A percentile compares a stretch with the other conserved stretches of the same genome.
These are phyloP conservation scores for Drosophila athabasca DNA, from an alignment of 1,140 invertebrate species.

Conservation along the genomic window DNA sequence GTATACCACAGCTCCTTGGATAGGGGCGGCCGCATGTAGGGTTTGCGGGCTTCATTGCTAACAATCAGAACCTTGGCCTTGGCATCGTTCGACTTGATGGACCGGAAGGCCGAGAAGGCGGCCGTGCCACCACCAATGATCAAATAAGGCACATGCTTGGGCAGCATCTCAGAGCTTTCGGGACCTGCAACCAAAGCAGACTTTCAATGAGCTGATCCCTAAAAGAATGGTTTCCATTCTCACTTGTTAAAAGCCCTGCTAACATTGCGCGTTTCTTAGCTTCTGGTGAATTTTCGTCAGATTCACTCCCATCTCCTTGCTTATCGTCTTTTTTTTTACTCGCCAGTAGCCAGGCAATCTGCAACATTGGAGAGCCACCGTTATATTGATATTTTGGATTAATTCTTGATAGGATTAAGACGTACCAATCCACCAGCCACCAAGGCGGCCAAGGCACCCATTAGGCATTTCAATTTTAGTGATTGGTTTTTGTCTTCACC, in stretches of 20 bases:
- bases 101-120: slow-evolving; percentile 92
- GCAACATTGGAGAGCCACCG: background rate
- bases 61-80: slow-evolving; percentile 92
- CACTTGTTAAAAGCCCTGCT: slow-evolving; percentile 38
- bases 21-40: slow-evolving; percentile 96
- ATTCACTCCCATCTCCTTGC: background rate
- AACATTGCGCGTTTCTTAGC: slow-evolving; percentile 39
- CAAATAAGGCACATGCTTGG: slow-evolving; percentile 87
- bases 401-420: too few species aligned
- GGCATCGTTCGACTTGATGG: slow-evolving; percentile 93
- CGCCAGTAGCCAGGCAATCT: slow-evolving; percentile 60
- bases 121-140: slow-evolving; percentile 94
- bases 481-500: slow-evolving; percentile 31
- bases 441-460: slow-evolving; percentile 61
- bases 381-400: background rate
- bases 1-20: slow-evolving; percentile 90
- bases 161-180: slow-evolving; percentile 61
- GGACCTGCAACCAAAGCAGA: slow-evolving; percentile 37
- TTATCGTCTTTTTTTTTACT: background rate
- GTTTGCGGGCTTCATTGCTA: slow-evolving; percentile 89
- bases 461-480: slow-evolving; percentile 36
- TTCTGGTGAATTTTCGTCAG: slow-evolving; percentile 10
- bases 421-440: slow-evolving; percentile 71
- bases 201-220: too few species aligned
- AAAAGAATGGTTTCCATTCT: background rate